Evolutionary conservation across 2,888 invertebrate species (phyloP).

Genomic region (Drosophila diplacantha): DNA sequence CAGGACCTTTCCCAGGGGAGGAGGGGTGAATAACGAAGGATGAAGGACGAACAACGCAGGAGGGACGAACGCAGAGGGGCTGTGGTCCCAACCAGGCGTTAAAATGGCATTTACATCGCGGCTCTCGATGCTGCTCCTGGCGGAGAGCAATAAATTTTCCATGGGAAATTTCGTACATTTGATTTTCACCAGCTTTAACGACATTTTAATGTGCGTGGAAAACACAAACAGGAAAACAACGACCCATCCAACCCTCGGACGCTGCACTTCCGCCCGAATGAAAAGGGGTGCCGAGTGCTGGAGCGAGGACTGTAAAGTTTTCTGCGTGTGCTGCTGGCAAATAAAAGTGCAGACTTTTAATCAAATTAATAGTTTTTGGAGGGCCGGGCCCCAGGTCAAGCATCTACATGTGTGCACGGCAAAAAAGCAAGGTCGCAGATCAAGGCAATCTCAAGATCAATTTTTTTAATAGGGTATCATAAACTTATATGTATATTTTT

Average conservation of each 20-base stretch:
- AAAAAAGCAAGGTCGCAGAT: constrained; percentile 1
- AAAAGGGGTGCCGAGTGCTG: neutral
- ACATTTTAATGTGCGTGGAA: constrained; percentile 70
- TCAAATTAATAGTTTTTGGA: constrained; percentile 64
- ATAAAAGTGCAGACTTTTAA: constrained; percentile 66
- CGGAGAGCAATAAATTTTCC: constrained; percentile 59
- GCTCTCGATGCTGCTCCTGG: constrained; percentile 32
- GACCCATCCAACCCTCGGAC: constrained; percentile 10
- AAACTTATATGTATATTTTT: neutral
- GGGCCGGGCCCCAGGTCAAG: constrained; percentile 29
- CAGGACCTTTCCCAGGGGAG: constrained; percentile 1
- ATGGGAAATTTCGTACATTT: constrained; percentile 67
- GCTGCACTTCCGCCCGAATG: constrained; percentile 26
- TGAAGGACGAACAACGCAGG: constrained; percentile 1
- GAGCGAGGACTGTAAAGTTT: constrained; percentile 30
- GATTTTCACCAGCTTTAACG: constrained; percentile 70
- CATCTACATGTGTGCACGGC: constrained; percentile 20
- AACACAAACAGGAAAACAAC: constrained; percentile 50
- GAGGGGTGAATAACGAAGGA: constrained; percentile 6
- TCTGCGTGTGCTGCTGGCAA: constrained; percentile 48
- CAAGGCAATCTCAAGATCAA: neutral
- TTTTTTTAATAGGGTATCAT: neutral
- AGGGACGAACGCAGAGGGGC: constrained; percentile 26
- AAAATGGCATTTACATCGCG: constrained; percentile 45
- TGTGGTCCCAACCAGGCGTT: constrained; percentile 49